Base-by-base conservation (phyloP, 2,797 vertebrate species). In the Chiroxiphia lanceolata region DNA sequence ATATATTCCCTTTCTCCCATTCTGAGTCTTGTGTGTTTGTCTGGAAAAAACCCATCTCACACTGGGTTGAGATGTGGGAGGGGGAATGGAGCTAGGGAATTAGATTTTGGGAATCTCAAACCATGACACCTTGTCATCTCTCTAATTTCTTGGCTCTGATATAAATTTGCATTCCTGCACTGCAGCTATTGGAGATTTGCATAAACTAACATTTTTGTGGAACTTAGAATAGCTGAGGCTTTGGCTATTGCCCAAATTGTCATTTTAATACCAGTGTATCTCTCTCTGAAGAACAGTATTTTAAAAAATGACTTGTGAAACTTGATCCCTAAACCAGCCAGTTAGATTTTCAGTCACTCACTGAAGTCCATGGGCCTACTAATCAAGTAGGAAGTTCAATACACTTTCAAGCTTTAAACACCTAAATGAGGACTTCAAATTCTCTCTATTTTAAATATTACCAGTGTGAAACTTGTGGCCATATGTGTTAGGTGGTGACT, bases 301-400 rank as follows among this genome's bases (percentile, higher is more conserved):
- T 82, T 82, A 82, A 93, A 95, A 94, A 96, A 5, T 76, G 76
- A n/a, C 80, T 88, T 91, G 65, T 91, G 45, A 76, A 90, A 72
- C 88, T 83, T 61, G 84, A 93, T 91, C 54, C 42, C 64, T 89
- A 74, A 78, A 94, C 9, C 65, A 91, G 65, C 11, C 54, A 34
- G n/a, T 90, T 90, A 86, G 95, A 84, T 91, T 95, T 95, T 94
- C 75, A 93, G 82, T 92, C 69, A 42, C 57, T 96, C 54, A 38
- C 50, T 44, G 50, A 76, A 77, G 79, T 92, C 72, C 72, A 63
- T 79, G 92, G 65, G 47, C 69, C 59, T 83, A 10, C 61, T 96
- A 89, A 90, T 87, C 57, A 93, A 81, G 65, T 63, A 61, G 81
- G 85, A 90, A 93, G 65, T 91, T 81, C 92, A 92, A 84, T 61